Conservation (phyloP, 2,797 vertebrate species). For the Ctenosaura bakeri region DNA sequence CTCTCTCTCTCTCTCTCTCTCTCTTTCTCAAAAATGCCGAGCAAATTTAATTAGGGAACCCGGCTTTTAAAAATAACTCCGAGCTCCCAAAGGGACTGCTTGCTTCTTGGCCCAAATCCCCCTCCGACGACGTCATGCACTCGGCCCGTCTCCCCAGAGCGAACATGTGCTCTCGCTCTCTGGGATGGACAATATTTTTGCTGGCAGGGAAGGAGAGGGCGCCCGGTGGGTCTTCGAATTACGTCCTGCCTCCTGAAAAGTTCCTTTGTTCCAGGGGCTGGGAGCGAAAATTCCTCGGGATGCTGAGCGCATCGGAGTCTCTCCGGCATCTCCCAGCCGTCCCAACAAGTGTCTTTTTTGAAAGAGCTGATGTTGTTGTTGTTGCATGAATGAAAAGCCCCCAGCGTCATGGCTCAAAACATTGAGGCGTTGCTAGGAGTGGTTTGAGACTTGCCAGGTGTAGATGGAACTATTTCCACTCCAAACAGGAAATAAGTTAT, state of each 20-base stretch:
- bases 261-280: accelerated
- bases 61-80: conserved; percentile 62
- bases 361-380: neutral
- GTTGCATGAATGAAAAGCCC: neutral
- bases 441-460: neutral
- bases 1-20: too few relatives aligned
- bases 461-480: neutral
- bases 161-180: conserved; percentile 19
- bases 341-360: neutral
- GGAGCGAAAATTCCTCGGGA: accelerated
- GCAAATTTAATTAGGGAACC: conserved; percentile 61
- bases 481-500: neutral
- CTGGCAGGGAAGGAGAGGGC: neutral
- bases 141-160: conserved; percentile 14
- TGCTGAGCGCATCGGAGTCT: neutral
- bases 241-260: conserved; percentile 6
- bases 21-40: conserved; percentile 17
- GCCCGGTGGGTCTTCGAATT: neutral
- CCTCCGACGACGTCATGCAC: conserved; percentile 23
- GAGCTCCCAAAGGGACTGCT: conserved; percentile 31
- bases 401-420: accelerated
- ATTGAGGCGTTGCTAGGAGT: neutral
- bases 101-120: neutral
- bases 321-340: accelerated
- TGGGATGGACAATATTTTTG: conserved; percentile 47